Evolutionary conservation across 1,140 invertebrate species (phyloP).

Genomic region (Danaus melanippus): DNA sequence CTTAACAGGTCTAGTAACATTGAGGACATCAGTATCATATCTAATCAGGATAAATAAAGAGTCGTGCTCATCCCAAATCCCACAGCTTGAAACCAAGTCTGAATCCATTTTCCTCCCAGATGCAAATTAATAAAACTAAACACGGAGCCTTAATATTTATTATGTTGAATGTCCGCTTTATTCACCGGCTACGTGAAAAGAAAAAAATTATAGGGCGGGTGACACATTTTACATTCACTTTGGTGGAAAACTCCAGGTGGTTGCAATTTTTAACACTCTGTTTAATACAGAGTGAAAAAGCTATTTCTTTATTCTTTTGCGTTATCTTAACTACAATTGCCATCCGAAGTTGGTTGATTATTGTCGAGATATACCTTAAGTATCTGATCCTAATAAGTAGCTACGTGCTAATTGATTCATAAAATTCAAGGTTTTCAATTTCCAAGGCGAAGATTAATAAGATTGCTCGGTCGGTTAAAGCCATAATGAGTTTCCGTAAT

Average conservation of each 20-base stretch:
- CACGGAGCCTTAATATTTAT: constrained; percentile 10
- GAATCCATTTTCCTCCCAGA: constrained; percentile 3
- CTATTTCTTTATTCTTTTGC: constrained; percentile 9
- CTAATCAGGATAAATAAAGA: too few species aligned
- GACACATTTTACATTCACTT: constrained; percentile 47
- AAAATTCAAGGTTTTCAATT: constrained; percentile 66
- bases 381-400: too few species aligned
- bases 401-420: constrained; percentile 24
- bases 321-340: too few species aligned
- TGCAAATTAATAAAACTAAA: constrained; percentile 2
- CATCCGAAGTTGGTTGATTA: too few species aligned
- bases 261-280: constrained; percentile 13
- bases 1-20: too few species aligned
- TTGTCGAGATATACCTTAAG: too few species aligned
- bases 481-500: constrained; percentile 63
- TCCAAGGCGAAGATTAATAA: constrained; percentile 59
- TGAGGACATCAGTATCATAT: too few species aligned
- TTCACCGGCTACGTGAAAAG: constrained; percentile 12
- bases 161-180: constrained; percentile 13
- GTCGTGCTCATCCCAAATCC: too few species aligned
- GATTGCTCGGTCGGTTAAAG: constrained; percentile 58
- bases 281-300: constrained; percentile 5
- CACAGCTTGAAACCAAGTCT: too few species aligned
- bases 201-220: constrained; percentile 20
- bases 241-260: constrained; percentile 29